Conservation (phyloP, 2,113 vertebrate species). For the Pelecanoides urinatrix region DNA sequence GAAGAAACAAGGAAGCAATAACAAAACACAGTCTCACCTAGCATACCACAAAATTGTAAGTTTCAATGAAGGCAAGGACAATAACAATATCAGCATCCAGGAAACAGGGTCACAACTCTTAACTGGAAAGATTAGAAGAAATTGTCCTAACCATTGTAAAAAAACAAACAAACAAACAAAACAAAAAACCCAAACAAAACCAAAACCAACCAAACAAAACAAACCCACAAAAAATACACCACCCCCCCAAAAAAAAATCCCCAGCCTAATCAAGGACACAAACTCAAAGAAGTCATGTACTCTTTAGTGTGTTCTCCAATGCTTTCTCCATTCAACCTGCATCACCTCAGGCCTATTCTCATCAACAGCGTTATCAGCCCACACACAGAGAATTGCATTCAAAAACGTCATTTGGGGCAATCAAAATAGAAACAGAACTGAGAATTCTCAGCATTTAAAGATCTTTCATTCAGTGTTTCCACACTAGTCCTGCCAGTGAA, state of each 20-base stretch:
- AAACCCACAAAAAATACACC: not conserved
- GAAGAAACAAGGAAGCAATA: not conserved
- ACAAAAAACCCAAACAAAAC: too few relatives aligned
- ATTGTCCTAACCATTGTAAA: not conserved
- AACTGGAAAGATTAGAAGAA: not conserved
- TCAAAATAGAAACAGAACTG: not conserved
- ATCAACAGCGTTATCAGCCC: not conserved
- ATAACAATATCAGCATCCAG: not conserved
- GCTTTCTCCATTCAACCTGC: not conserved
- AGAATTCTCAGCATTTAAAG: not conserved
- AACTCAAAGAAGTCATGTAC: not conserved
- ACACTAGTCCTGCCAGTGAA: not conserved
- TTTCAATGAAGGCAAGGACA: not conserved
- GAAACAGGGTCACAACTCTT: not conserved
- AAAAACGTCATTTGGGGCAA: not conserved
- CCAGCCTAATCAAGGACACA: not conserved
- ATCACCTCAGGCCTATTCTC: not conserved
- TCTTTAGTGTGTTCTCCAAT: not conserved
- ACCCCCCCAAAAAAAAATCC: too few relatives aligned
- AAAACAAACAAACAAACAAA: not conserved
- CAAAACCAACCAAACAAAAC: not conserved
- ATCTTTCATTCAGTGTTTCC: not conserved
- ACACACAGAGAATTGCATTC: not conserved
- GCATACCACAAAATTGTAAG: not conserved
- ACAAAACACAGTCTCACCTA: not conserved